Evolutionary conservation across 1,140 invertebrate species (phyloP), one percentile per base, ranked within the genome.

Genomic region (Solenopsis invicta): DNA sequence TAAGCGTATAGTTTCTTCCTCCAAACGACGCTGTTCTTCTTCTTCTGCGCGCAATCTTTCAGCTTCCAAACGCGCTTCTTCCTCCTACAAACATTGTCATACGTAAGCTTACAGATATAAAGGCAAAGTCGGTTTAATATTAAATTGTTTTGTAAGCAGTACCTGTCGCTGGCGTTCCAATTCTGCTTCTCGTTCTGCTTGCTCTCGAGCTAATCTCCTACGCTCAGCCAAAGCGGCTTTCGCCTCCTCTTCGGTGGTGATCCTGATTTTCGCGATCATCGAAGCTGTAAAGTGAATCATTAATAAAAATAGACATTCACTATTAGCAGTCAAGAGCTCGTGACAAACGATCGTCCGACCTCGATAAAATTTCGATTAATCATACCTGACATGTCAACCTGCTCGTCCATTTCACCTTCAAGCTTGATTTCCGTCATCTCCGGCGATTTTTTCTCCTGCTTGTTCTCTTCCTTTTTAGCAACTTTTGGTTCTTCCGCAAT

Each of bases 201-300:
- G 98, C 95, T 98, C 98, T 54, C 98, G 94, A 45, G 98, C 98
- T 62, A 98, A 95, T 87, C 98, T 96, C 91, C 98, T 96, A 90
- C 98, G 96, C 96, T 98, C 98, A 6, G 98, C 98, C 59, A 99
- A 95, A 50, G 98, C 98, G 41, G 98, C 98, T 95, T 98, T 98
- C 21, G 98, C 98, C 95, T 98, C 97, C 94, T 98, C 98, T 95
- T 98, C 98, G 1, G 98, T 98, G 9, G 97, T 98, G 87, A 98
- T 98, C 85, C 97, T 95, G 18, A 95, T 96, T 85, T 97, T 97
- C 1, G 96, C 96, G 87, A 97, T 97, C 97, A 97, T 97, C 8
- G 97, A 98, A 76, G 97, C 97, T 97, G 90, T 0, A 92, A 75
- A 91, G 50, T 18, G 13, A 82, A 59, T 72, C 37, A 48, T 72